Conservation (phyloP, 2,797 vertebrate genomes). For the Tragelaphus oryx region DNA sequence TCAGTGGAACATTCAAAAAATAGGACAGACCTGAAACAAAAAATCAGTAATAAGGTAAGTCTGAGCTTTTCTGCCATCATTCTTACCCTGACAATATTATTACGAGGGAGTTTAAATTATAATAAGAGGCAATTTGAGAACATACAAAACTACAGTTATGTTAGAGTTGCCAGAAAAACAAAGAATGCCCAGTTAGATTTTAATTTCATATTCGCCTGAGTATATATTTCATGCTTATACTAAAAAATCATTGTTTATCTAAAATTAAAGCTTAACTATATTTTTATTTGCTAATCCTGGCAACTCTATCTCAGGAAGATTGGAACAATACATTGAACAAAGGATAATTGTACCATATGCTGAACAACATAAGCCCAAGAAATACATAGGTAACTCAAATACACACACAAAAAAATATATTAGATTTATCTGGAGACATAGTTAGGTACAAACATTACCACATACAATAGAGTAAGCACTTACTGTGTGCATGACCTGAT, state of each 20-base stretch:
- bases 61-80: background rate
- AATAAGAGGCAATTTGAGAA: background rate
- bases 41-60: conserved; percentile 77
- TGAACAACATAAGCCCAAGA: background rate
- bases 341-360: background rate
- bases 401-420: background rate
- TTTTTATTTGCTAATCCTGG: background rate
- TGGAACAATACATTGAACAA: background rate
- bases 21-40: conserved; percentile 71
- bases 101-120: background rate
- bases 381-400: background rate
- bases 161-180: background rate
- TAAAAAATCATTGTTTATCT: background rate
- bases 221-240: background rate
- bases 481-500: background rate
- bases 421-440: background rate
- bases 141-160: background rate
- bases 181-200: background rate
- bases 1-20: conserved; percentile 74
- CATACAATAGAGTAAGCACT: background rate
- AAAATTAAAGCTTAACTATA: conserved; percentile 26
- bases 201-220: background rate
- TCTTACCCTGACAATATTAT: background rate
- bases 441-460: background rate
- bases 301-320: background rate